Evolutionary conservation across 1,140 invertebrate species (phyloP), one percentile per base, ranked within the genome.

Genomic region (Dendroctonus valens): DNA sequence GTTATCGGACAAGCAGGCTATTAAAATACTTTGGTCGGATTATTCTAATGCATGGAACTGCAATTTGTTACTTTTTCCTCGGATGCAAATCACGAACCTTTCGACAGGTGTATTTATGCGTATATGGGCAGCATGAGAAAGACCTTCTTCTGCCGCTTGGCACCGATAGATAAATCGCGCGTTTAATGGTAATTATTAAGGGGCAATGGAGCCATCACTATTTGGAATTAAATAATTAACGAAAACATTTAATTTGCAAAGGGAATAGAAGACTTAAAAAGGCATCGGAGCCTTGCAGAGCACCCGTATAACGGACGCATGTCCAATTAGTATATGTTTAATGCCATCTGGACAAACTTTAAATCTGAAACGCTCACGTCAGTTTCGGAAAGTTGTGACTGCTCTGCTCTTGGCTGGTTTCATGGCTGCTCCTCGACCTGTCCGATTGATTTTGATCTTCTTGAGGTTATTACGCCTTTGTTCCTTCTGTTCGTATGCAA

Each of bases 271-370:
- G 44, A 60, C 58, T 60, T 60, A 60, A 60, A 60, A 60, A 12
- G 57, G 57, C 57, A 9, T n/a, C 50, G 37, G 39, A 55, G 26
- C 53, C 53, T 55, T 55, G 53, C 39, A 39, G 26, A 9, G 41
- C n/a, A 63, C 50, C 50, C 60, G 7, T 65, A 57, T 26, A 40
- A 65, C 67, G 69, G 71, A 72, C 69, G 53, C 57, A 71, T 54
- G 72, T 71, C 72, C 72, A 73, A 73, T 73, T 73, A 73, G 72
- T 71, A 73, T 69, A 70, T 71, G 64, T 73, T 73, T 71, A 67
- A 70, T 68, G 70, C 65, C 70, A 70, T 73, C 69, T 70, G 71
- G 67, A 72, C 70, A 68, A 65, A 69, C 68, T 63, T 67, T 70
- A 72, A 69, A 72, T 72, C 71, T 67, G 59, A 70, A 65, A 66